phyloP scores from a whole-genome alignment of 2,888 invertebrate species.

The Opisthograptis luteolata region DNA sequence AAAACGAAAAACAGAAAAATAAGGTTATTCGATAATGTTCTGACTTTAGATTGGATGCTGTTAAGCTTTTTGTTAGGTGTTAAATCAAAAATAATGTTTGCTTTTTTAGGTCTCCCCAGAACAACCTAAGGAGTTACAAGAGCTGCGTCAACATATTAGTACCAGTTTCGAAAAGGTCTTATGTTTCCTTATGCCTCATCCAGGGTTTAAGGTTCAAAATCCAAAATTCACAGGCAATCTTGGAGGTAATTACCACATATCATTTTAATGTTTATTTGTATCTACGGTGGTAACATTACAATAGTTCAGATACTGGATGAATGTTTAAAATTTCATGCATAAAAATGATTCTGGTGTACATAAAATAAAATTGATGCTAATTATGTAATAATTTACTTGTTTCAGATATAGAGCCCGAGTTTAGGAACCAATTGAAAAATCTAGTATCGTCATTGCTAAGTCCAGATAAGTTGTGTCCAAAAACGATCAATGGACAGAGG shows the following conservation, averaged over 20 bases:
- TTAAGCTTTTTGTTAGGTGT: too few species aligned
- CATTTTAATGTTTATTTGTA: too few species aligned
- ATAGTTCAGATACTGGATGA: too few species aligned
- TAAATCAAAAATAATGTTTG: too few species aligned
- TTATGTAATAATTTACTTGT: too few species aligned
- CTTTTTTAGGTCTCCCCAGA: slow-evolving; percentile 8
- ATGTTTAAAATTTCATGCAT: too few species aligned
- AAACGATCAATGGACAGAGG: slow-evolving; percentile 8
- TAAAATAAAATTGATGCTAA: too few species aligned
- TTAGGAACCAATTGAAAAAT: slow-evolving; percentile 2
- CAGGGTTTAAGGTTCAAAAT: slow-evolving; percentile 29
- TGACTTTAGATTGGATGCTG: too few species aligned
- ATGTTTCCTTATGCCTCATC: slow-evolving; percentile 36
- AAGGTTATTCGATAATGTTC: too few species aligned
- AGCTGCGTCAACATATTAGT: slow-evolving; percentile 20
- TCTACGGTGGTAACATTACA: too few species aligned
- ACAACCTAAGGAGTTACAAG: slow-evolving; percentile 9
- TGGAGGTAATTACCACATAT: slow-evolving; percentile 13
- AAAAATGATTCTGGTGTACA: too few species aligned
- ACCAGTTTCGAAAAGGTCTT: slow-evolving; percentile 27
- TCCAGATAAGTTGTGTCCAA: slow-evolving; percentile 8
- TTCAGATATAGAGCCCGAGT: slow-evolving; percentile 12
- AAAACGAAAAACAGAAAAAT: too few species aligned
- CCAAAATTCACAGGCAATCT: slow-evolving; percentile 24
- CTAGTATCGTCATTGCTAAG: slow-evolving; percentile 4